phyloP scores from a whole-genome alignment of 1,140 invertebrate species.

The Popillia japonica region DNA sequence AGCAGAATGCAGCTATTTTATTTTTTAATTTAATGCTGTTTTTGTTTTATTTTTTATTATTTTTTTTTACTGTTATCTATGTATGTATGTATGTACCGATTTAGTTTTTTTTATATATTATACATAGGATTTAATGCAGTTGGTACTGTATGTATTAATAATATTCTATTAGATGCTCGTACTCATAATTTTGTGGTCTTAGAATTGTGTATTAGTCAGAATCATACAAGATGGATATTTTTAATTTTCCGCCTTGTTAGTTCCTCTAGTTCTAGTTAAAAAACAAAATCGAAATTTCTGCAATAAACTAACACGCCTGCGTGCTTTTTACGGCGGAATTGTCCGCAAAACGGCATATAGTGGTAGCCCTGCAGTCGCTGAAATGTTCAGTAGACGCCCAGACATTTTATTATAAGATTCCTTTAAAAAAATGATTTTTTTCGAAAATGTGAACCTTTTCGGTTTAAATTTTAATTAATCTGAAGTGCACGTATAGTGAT shows the following conservation, averaged over 20 bases:
- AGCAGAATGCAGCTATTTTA: background rate
- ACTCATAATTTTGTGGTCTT: too few species aligned
- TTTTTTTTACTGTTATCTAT: background rate
- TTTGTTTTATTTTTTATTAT: background rate
- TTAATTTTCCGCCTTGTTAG: too few species aligned
- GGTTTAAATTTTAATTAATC: background rate
- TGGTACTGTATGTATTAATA: too few species aligned
- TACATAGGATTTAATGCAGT: too few species aligned
- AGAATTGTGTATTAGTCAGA: background rate
- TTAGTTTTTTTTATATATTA: too few species aligned
- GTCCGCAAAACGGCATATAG: conserved; percentile 10
- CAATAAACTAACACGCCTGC: conserved; percentile 12
- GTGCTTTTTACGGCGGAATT: background rate
- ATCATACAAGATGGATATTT: background rate
- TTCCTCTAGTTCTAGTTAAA: too few species aligned
- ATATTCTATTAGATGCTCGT: too few species aligned
- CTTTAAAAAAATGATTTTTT: background rate
- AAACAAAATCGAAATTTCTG: conserved; percentile 26
- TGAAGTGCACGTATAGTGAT: background rate
- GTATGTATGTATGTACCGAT: too few species aligned
- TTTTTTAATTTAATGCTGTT: background rate
- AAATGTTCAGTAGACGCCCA: conserved; percentile 7
- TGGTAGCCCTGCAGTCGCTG: conserved; percentile 19
- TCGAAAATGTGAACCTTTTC: background rate
- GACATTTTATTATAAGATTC: background rate